Conservation (phyloP, 2,797 vertebrate species). For the Hybognathus amarus region DNA sequence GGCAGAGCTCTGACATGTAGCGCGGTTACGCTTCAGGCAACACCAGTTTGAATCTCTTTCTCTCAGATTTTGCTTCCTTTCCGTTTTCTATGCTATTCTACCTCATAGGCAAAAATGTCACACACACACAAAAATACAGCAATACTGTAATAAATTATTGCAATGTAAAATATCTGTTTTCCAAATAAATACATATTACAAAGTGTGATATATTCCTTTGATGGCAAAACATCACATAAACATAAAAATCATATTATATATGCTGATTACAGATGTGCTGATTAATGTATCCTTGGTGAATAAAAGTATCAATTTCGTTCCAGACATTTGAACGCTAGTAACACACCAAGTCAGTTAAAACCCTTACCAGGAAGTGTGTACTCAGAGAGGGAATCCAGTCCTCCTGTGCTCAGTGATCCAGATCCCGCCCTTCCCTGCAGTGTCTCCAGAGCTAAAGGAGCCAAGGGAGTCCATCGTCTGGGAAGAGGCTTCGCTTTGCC, state of each 20-base stretch:
- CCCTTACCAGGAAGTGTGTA: slow-evolving; percentile 73
- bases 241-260: neutral
- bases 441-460: slow-evolving; percentile 76
- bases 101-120: neutral
- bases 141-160: neutral
- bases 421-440: slow-evolving; percentile 57
- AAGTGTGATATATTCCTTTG: neutral
- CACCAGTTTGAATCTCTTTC: no score
- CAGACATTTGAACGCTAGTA: neutral
- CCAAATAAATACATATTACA: neutral
- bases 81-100: neutral
- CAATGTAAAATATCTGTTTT: neutral
- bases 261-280: neutral
- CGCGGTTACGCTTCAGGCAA: no score
- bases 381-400: slow-evolving; percentile 81
- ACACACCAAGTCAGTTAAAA: neutral
- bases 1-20: neutral
- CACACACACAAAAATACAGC: neutral
- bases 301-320: neutral
- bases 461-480: slow-evolving; percentile 87
- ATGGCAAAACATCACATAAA: neutral
- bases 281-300: neutral
- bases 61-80: neutral
- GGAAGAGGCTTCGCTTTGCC: slow-evolving; percentile 75
- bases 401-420: slow-evolving; percentile 66